Conservation (phyloP, 2,888 invertebrate genomes). For the Alcis repandata region DNA sequence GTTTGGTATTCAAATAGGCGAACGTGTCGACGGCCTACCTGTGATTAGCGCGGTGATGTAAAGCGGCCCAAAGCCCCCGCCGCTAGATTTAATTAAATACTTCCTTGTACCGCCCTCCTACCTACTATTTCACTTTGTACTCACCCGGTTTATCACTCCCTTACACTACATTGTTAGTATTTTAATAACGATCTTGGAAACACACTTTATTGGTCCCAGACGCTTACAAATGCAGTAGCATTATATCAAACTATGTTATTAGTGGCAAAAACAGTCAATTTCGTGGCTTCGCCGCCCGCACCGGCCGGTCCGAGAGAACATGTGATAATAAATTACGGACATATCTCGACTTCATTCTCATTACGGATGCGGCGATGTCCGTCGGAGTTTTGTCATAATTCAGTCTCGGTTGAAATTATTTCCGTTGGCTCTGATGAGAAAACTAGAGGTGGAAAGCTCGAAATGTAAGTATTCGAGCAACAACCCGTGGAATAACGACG, state of each 20-base stretch:
- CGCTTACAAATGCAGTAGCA: conserved; percentile 42
- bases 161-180: conserved; percentile 58
- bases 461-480: conserved; percentile 84
- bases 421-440: conserved; percentile 85
- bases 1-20: conserved; percentile 73
- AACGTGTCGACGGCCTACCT: conserved; percentile 79
- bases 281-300: conserved; percentile 57
- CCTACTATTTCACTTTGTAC: conserved; percentile 75
- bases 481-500: conserved; percentile 84
- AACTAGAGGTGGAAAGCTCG: conserved; percentile 83
- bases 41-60: conserved; percentile 82
- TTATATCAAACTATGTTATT: conserved; percentile 45
- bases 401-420: conserved; percentile 86
- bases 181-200: conserved; percentile 56
- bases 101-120: conserved; percentile 75
- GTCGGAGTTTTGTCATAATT: conserved; percentile 86
- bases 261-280: conserved; percentile 71
- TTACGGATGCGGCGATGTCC: conserved; percentile 86
- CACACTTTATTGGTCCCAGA: conserved; percentile 47
- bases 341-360: conserved; percentile 85
- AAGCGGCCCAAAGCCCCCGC: conserved; percentile 69
- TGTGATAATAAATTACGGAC: conserved; percentile 82
- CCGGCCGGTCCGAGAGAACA: conserved; percentile 64
- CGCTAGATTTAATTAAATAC: conserved; percentile 85
- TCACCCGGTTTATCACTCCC: conserved; percentile 72